Evolutionary conservation across 2,888 invertebrate species (phyloP).

Genomic region (Amphipoea oculea): DNA sequence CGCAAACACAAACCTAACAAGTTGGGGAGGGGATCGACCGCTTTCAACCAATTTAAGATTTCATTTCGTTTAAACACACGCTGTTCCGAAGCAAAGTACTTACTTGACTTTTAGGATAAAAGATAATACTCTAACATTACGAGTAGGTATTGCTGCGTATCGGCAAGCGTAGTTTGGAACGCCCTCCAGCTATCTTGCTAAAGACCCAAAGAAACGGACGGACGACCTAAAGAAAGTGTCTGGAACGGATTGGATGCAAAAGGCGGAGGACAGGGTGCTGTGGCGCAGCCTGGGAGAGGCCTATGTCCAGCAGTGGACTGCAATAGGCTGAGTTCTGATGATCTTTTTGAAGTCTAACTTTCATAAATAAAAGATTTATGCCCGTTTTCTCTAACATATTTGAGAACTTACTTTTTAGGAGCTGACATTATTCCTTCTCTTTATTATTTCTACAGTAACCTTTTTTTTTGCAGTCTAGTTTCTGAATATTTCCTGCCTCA

Average conservation of each 20-base stretch:
- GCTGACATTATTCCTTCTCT: not conserved
- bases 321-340: not conserved
- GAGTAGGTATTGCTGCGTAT: too few relatives aligned
- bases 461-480: not conserved
- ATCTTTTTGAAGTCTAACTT: not conserved
- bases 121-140: not conserved
- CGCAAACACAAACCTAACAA: too few relatives aligned
- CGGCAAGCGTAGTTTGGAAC: too few relatives aligned
- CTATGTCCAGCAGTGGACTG: too few relatives aligned
- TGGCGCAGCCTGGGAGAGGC: too few relatives aligned
- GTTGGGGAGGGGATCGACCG: not conserved
- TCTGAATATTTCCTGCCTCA: not conserved
- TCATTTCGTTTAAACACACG: not conserved
- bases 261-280: too few relatives aligned
- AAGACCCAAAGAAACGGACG: too few relatives aligned
- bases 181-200: too few relatives aligned
- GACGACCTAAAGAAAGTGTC: too few relatives aligned
- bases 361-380: not conserved
- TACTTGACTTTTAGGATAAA: not conserved
- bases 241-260: too few relatives aligned
- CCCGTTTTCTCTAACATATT: not conserved
- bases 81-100: not conserved
- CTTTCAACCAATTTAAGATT: not conserved
- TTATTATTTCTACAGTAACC: not conserved
- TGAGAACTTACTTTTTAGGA: not conserved